These are phyloP conservation scores for Psilopsiagon aymara DNA, from an alignment of 2,113 vertebrate species.

Conservation along the genomic window DNA sequence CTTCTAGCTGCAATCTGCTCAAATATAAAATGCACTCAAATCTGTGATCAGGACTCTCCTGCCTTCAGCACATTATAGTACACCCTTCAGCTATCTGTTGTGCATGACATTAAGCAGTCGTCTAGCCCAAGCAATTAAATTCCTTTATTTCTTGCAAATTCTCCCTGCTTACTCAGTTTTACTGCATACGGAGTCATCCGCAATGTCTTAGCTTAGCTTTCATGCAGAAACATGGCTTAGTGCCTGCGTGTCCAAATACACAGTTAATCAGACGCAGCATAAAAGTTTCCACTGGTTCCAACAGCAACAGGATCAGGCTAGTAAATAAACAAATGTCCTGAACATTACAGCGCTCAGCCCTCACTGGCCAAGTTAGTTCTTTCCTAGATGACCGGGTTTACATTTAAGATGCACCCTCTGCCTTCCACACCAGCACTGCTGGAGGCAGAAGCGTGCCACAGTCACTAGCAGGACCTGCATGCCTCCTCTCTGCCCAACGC, in stretches of 20 bases:
- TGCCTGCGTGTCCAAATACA: not conserved
- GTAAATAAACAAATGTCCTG: not conserved
- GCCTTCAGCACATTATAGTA: not conserved
- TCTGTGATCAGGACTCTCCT: not conserved
- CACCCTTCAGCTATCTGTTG: not conserved
- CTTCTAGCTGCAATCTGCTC: not conserved
- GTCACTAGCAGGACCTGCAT: not conserved
- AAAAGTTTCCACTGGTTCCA: not conserved
- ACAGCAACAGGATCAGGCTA: not conserved
- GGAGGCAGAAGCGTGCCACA: not conserved
- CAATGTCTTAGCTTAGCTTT: not conserved
- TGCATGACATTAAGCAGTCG: not conserved
- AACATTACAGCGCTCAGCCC: not conserved
- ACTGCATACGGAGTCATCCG: not conserved
- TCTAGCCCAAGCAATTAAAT: not conserved
- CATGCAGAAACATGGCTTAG: not conserved
- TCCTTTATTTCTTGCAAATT: not conserved
- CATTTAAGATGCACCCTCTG: not conserved
- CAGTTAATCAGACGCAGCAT: not conserved
- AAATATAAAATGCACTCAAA: not conserved
- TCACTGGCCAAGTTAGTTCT: not conserved
- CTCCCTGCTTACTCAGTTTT: not conserved
- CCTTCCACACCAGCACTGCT: not conserved
- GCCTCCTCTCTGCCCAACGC: not conserved
- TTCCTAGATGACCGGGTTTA: not conserved